phyloP scores from a whole-genome alignment of 2,888 invertebrate genomes.

The Electrophaes corylata region DNA sequence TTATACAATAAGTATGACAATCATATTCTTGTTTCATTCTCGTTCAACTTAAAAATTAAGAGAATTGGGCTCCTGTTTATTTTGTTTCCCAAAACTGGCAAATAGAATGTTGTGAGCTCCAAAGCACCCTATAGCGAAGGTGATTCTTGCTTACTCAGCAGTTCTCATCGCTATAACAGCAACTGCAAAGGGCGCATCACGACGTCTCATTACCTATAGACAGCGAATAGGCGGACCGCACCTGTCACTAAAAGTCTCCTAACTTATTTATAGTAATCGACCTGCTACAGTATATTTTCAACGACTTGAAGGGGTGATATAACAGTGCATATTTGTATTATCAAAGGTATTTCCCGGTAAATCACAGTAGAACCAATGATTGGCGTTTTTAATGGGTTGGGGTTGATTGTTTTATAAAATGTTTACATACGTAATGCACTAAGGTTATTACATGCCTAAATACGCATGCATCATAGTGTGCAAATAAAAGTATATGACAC shows the following conservation, averaged over 20 bases:
- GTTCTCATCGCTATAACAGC: slow-evolving; percentile 14
- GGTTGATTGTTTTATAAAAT: slow-evolving; percentile 8
- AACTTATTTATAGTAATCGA: slow-evolving; percentile 67
- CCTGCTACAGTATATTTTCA: slow-evolving; percentile 21
- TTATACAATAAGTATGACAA: too few relatives aligned
- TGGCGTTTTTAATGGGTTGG: neutral
- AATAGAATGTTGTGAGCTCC: neutral
- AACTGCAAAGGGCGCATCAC: slow-evolving; percentile 32
- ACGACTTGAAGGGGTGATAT: slow-evolving; percentile 7
- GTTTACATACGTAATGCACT: neutral
- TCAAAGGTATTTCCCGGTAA: slow-evolving; percentile 14
- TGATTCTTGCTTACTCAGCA: slow-evolving; percentile 16
- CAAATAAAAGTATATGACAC: too few relatives aligned
- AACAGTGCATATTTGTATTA: slow-evolving; percentile 6
- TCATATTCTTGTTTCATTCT: too few relatives aligned
- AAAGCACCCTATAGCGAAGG: slow-evolving; percentile 7
- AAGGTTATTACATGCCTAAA: too few relatives aligned
- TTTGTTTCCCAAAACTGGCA: too few relatives aligned
- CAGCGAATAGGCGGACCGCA: slow-evolving; percentile 75
- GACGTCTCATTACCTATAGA: slow-evolving; percentile 74
- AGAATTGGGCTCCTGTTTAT: too few relatives aligned
- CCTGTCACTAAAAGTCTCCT: slow-evolving; percentile 57
- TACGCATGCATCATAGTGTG: too few relatives aligned
- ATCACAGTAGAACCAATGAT: slow-evolving; percentile 9
- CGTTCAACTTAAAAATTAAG: too few relatives aligned